Percentiles rank a stretch among this genome's conserved stretches.
Conservation (phyloP, 2,888 invertebrate genomes). For the Melinaea marsaeus region DNA sequence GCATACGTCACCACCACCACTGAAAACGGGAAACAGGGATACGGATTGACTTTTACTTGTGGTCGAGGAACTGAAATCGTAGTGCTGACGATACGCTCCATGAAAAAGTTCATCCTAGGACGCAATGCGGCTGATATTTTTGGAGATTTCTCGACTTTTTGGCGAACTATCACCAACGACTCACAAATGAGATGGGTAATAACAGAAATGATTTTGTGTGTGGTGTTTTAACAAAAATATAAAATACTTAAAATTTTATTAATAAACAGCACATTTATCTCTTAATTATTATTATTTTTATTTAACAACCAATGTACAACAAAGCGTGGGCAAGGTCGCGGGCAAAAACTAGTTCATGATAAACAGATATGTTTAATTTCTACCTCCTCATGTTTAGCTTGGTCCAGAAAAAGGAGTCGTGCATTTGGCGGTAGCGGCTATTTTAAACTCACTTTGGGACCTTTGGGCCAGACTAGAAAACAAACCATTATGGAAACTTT, state of each 20-base stretch:
- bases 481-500: conserved; percentile 92
- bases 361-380: conserved; percentile 9
- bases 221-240: neutral
- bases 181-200: conserved; percentile 94
- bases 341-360: neutral
- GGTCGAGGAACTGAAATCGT: conserved; percentile 94
- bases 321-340: no score
- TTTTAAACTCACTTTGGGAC: conserved; percentile 95
- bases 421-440: conserved; percentile 91
- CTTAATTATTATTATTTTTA: no score
- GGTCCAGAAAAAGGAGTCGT: conserved; percentile 95
- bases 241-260: neutral
- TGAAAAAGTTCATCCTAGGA: conserved; percentile 84
- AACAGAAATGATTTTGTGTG: neutral
- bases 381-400: conserved; percentile 71
- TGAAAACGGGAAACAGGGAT: conserved; percentile 81
- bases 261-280: neutral
- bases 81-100: conserved; percentile 84
- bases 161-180: conserved; percentile 90
- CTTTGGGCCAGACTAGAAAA: conserved; percentile 90
- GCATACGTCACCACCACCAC: conserved; percentile 91
- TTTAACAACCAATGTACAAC: no score
- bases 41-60: conserved; percentile 91
- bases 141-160: conserved; percentile 86
- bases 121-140: conserved; percentile 84